phyloP scores from a whole-genome alignment of 2,888 invertebrate genomes.

The Pardosa pseudoannulata region DNA sequence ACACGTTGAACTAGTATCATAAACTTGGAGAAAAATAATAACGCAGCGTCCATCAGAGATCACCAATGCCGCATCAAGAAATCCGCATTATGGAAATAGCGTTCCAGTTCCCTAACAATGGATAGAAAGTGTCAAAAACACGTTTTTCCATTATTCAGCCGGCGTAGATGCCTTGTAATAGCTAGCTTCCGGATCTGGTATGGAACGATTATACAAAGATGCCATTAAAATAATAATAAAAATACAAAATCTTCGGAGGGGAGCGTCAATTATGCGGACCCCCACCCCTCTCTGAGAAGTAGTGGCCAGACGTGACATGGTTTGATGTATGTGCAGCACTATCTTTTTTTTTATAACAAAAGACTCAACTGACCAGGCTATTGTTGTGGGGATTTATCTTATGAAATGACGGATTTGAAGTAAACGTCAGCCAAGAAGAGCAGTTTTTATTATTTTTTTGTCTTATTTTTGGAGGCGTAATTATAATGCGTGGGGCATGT shows the following conservation, averaged over 20 bases:
- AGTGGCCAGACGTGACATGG: constrained; percentile 46
- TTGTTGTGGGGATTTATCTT: constrained; percentile 18
- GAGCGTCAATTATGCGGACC: constrained; percentile 33
- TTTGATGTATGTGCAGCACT: constrained; percentile 23
- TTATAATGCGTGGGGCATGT: constrained; percentile 13
- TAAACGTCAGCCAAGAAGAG: background rate
- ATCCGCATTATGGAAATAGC: constrained; percentile 53
- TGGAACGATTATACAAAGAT: constrained; percentile 35
- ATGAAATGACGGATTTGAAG: constrained; percentile 24
- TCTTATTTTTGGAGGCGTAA: background rate
- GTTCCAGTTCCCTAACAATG: constrained; percentile 53
- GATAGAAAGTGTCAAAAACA: constrained; percentile 64
- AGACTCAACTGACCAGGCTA: constrained; percentile 1
- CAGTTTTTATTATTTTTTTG: background rate
- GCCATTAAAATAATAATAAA: constrained; percentile 28
- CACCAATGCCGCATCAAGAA: background rate
- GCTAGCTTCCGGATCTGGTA: constrained; percentile 40
- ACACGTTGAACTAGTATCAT: background rate
- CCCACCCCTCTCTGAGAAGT: constrained; percentile 22
- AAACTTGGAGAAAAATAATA: background rate
- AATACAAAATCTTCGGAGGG: constrained; percentile 8
- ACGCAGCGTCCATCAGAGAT: background rate
- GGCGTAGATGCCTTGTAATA: constrained; percentile 9
- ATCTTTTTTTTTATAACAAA: constrained; percentile 8
- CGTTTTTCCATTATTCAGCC: constrained; percentile 32